Base-by-base conservation (phyloP, 2,888 invertebrate species). In the Scaeva pyrastri region DNA sequence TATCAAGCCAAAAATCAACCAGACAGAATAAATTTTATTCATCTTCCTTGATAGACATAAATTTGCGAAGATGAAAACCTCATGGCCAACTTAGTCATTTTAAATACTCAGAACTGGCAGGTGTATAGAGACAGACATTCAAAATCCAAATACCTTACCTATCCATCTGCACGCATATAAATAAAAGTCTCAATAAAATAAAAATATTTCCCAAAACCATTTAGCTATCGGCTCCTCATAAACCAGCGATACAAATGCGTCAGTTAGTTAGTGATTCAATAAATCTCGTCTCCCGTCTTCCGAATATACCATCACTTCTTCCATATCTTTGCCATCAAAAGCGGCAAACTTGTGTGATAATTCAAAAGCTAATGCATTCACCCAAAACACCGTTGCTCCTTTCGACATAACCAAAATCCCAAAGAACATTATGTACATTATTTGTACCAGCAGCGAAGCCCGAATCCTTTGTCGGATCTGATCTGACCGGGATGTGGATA, bases 311-410 rank as follows among this genome's bases (percentile, higher is more conserved):
- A 73, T 45, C 62, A 2, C 36, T 55, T 60, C 70, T 10, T 8
- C 14, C 39, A 21, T 41, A 60, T 81, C 77, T 74, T 76, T 68
- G 5, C 45, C 58, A 85, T 80, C 72, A 62, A 81, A 58, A 58
- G 77, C 86, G 86, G 86, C 74, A 82, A 74, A 75, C 86, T 55
- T 78, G 77, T 81, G 86, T 82, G 86, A 86, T 86, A 82, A 86
- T 78, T 86, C 86, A 86, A 77, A 86, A 81, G 68, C 85, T 68
- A 85, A 80, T 80, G 85, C 76, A 80, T 81, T 74, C 81, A 78
- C 48, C 31, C 5, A 39, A 73, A 73, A 68, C 68, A 74, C 76
- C 72, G 75, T 60, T 60, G 66, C 21, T 52, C 64, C 23, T 52
- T 19, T 52, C n/a, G 12, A 68, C 26, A 79, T 43, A 62, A 45